Evolutionary conservation across 1,140 invertebrate species (phyloP).

Genomic region (Probaryconus sp.): DNA sequence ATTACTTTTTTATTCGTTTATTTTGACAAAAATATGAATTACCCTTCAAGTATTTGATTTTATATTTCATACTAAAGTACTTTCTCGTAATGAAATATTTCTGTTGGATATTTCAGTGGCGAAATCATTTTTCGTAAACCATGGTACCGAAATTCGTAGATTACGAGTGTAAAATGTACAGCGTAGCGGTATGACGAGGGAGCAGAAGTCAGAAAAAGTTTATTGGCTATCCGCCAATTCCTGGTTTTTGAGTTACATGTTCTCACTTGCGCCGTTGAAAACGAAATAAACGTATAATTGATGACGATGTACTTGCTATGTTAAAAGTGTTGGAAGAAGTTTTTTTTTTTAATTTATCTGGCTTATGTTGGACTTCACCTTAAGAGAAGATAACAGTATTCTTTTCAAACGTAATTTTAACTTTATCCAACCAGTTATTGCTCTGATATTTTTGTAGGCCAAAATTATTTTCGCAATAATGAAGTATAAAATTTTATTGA

Average conservation of each 20-base stretch:
- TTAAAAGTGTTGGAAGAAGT: not conserved
- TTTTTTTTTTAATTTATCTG: not conserved
- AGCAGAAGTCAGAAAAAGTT: slow-evolving; percentile 48
- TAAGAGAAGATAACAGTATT: too few relatives aligned
- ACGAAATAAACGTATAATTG: slow-evolving; percentile 44
- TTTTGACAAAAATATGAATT: too few relatives aligned
- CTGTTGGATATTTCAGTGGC: too few relatives aligned
- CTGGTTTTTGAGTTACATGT: slow-evolving; percentile 37
- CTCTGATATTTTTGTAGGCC: too few relatives aligned
- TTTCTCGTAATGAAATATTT: too few relatives aligned
- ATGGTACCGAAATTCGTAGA: not conserved
- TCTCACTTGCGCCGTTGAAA: slow-evolving; percentile 27
- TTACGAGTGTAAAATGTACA: slow-evolving; percentile 2
- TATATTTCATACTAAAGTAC: too few relatives aligned
- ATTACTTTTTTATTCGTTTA: too few relatives aligned
- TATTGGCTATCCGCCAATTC: slow-evolving; percentile 45
- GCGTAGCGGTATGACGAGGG: slow-evolving; percentile 11
- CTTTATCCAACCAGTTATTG: too few relatives aligned
- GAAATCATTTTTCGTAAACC: slow-evolving; percentile 11
- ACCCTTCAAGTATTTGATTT: slow-evolving; percentile 1
- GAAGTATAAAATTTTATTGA: too few relatives aligned
- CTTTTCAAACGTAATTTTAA: too few relatives aligned
- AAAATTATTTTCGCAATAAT: too few relatives aligned
- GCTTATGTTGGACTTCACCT: too few relatives aligned
- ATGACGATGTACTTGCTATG: slow-evolving; percentile 27